Evolutionary conservation across 2,797 vertebrate genomes (phyloP).

Genomic region (Okamejei kenojei): DNA sequence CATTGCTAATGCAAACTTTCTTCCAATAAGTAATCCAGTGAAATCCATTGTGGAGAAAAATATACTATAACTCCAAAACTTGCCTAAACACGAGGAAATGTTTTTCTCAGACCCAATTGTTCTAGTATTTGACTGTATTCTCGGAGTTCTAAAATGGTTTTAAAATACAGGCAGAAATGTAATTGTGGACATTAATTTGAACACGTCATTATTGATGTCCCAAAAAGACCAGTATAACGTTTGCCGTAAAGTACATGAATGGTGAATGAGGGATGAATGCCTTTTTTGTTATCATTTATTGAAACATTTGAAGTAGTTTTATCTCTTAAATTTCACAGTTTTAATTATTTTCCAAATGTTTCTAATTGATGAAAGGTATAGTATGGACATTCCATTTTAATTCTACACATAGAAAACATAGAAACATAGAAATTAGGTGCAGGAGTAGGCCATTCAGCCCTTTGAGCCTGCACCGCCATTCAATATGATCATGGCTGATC

Average conservation of each 20-base stretch:
- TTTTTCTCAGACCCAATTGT: background rate
- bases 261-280: background rate
- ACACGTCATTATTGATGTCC: background rate
- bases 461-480: no score
- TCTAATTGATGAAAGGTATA: background rate
- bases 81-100: background rate
- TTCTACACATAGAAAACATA: no score
- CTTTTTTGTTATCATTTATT: background rate
- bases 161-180: background rate
- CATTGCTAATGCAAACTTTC: background rate
- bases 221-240: background rate
- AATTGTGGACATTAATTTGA: background rate
- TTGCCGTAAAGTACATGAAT: background rate
- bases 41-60: background rate
- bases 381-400: background rate
- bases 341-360: background rate
- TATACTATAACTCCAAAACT: background rate
- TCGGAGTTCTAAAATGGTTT: background rate
- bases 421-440: no score
- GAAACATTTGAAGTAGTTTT: background rate
- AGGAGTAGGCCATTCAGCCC: no score
- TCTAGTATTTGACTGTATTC: no score
- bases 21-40: background rate
- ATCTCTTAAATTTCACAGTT: background rate
- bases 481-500: no score